Evolutionary conservation across 1,140 invertebrate genomes (phyloP).

Genomic region (Agrypnia vestita): DNA sequence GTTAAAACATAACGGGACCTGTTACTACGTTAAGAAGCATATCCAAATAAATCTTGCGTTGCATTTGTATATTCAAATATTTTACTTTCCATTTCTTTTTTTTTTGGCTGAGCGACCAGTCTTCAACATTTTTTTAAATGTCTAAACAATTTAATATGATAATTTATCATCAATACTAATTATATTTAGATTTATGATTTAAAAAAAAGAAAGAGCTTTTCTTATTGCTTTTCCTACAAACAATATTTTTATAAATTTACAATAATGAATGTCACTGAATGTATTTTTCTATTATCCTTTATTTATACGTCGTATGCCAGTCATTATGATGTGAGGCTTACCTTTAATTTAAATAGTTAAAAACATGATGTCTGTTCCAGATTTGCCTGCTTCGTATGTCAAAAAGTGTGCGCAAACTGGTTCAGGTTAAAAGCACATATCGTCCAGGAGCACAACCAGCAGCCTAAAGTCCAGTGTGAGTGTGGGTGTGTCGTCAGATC

Average conservation of each 20-base stretch:
- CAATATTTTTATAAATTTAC: background rate
- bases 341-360: too few species aligned
- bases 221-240: background rate
- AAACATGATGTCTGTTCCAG: constrained; percentile 61
- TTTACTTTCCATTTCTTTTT: background rate
- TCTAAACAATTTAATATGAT: too few species aligned
- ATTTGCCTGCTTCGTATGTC: constrained; percentile 67
- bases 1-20: too few species aligned
- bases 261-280: too few species aligned
- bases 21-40: too few species aligned
- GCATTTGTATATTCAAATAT: background rate
- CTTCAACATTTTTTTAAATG: too few species aligned
- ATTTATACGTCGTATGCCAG: too few species aligned
- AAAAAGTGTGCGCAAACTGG: constrained; percentile 67
- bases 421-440: constrained; percentile 67
- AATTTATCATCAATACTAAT: background rate
- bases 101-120: too few species aligned
- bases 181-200: background rate
- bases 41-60: too few species aligned
- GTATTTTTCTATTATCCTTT: too few species aligned
- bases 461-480: constrained; percentile 67
- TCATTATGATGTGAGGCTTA: too few species aligned
- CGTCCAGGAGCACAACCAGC: constrained; percentile 64
- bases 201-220: background rate
- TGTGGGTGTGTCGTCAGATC: constrained; percentile 70